phyloP scores from a whole-genome alignment of 2,888 invertebrate genomes.

The Caenorhabditis plicata region DNA sequence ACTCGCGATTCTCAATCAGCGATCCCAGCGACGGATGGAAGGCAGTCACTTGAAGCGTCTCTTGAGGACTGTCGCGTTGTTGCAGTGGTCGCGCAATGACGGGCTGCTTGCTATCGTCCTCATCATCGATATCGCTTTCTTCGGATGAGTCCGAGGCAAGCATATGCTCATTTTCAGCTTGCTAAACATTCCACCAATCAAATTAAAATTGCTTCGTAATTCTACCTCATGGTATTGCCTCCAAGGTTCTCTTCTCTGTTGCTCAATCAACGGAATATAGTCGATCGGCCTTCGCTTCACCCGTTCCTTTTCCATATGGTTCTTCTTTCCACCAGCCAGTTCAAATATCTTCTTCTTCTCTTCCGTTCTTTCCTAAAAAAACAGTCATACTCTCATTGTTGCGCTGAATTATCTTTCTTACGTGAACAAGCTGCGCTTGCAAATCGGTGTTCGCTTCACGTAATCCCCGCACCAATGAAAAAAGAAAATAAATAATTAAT shows the following conservation, averaged over 20 bases:
- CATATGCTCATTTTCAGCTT: slow-evolving; percentile 22
- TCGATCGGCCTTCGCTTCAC: slow-evolving; percentile 36
- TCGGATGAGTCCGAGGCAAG: slow-evolving; percentile 40
- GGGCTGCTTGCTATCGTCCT: slow-evolving; percentile 30
- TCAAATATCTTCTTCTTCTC: slow-evolving; percentile 90
- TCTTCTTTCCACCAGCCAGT: slow-evolving; percentile 73
- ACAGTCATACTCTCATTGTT: not conserved
- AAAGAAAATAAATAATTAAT: slow-evolving; percentile 89
- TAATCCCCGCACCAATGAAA: slow-evolving; percentile 84
- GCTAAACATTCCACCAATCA: too few relatives aligned
- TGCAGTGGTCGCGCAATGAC: slow-evolving; percentile 4
- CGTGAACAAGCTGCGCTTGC: slow-evolving; percentile 69
- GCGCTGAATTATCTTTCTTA: slow-evolving; percentile 13
- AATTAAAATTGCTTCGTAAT: too few relatives aligned
- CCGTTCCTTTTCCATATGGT: slow-evolving; percentile 32
- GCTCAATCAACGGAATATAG: slow-evolving; percentile 54
- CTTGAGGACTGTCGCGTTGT: slow-evolving; percentile 17
- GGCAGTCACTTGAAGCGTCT: slow-evolving; percentile 35
- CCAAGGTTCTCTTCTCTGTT: slow-evolving; percentile 62
- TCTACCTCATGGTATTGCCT: slow-evolving; percentile 55
- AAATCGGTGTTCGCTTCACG: slow-evolving; percentile 92
- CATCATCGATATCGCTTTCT: slow-evolving; percentile 34
- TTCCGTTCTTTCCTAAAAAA: slow-evolving; percentile 80
- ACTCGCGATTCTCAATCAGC: slow-evolving; percentile 29
- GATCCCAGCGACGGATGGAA: slow-evolving; percentile 47